phyloP scores from a whole-genome alignment of 2,797 vertebrate species.

The Pseudopleuronectes americanus region DNA sequence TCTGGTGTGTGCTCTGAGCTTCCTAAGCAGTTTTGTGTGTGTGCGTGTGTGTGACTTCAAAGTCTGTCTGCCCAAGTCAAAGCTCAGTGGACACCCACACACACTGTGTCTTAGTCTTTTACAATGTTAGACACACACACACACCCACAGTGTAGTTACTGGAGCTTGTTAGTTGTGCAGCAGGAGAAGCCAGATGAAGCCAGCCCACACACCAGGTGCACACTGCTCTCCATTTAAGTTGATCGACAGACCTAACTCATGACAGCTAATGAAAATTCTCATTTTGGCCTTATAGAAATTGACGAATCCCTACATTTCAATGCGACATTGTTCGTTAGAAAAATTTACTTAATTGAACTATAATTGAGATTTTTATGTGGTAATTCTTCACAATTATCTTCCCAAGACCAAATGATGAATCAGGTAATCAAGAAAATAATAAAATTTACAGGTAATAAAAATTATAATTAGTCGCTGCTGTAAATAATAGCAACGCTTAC shows the following conservation, averaged over 20 bases:
- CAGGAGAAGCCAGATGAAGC: conserved; percentile 58
- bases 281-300: too few species aligned
- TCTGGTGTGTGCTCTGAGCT: conserved; percentile 21
- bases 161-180: conserved; percentile 62
- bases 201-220: conserved; percentile 65
- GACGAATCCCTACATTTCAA: too few species aligned
- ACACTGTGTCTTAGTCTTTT: background rate
- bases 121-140: background rate
- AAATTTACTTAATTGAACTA: too few species aligned
- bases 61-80: conserved; percentile 53
- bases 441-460: background rate
- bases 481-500: background rate
- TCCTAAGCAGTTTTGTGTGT: too few species aligned
- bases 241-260: background rate
- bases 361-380: too few species aligned
- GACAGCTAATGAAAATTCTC: too few species aligned
- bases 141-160: conserved; percentile 42
- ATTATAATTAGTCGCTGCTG: background rate
- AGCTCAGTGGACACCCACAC: conserved; percentile 37
- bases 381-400: background rate
- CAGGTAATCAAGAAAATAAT: background rate
- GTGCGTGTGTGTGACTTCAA: conserved; percentile 51
- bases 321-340: too few species aligned
- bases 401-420: background rate
- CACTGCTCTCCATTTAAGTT: conserved; percentile 22